These are phyloP conservation scores for Neostethus bicornis DNA, from an alignment of 2,797 vertebrate species.

Conservation along the genomic window DNA sequence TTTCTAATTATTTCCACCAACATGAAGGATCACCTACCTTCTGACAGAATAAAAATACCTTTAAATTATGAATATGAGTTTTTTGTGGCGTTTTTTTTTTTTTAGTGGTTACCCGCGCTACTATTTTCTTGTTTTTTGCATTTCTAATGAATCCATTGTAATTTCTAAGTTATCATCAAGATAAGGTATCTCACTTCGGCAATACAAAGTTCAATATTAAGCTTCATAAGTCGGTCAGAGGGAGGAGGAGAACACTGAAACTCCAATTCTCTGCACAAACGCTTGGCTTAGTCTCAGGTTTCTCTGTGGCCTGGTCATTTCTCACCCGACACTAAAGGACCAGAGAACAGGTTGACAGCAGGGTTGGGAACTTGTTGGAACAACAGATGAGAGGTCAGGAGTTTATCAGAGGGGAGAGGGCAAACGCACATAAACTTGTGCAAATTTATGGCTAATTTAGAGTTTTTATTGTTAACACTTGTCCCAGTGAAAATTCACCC, in stretches of 20 bases:
- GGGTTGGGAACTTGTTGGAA: slow-evolving; percentile 15
- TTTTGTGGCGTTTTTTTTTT: too few species aligned
- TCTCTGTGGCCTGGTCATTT: slow-evolving; percentile 5
- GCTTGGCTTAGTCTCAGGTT: slow-evolving; percentile 6
- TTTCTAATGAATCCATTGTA: too few species aligned
- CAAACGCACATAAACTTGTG: slow-evolving; percentile 21
- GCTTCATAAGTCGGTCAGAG: neutral
- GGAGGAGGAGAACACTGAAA: slow-evolving; percentile 12
- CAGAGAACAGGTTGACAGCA: neutral
- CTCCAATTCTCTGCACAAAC: slow-evolving; percentile 26
- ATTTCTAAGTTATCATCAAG: neutral
- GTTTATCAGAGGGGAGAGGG: slow-evolving; percentile 20
- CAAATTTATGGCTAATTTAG: slow-evolving; percentile 33
- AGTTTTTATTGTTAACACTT: slow-evolving; percentile 45
- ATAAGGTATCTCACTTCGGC: neutral
- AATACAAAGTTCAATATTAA: neutral
- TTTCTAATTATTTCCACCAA: neutral
- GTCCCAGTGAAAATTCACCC: slow-evolving; percentile 3
- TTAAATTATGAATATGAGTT: neutral
- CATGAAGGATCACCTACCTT: neutral
- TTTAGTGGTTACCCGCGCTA: too few species aligned
- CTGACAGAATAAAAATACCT: neutral
- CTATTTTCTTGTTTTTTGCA: neutral
- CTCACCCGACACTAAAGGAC: slow-evolving; percentile 6
- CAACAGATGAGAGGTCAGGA: slow-evolving; percentile 25